Conservation (phyloP, 2,113 vertebrate species). For the Otolemur garnettii region DNA sequence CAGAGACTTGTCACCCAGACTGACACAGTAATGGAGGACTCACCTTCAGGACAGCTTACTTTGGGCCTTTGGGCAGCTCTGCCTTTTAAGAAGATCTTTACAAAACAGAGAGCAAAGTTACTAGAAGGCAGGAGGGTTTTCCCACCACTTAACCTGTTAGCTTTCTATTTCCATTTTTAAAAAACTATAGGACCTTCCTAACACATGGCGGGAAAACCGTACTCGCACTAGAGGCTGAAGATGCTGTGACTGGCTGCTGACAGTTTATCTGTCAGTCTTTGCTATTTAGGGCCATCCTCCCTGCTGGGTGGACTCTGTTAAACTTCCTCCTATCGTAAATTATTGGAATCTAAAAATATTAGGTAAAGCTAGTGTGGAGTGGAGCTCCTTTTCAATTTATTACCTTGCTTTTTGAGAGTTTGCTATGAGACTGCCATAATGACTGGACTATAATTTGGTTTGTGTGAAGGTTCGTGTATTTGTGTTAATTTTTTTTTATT, state of each 20-base stretch:
- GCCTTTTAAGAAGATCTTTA: not conserved
- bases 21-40: not conserved
- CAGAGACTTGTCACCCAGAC: not conserved
- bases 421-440: not conserved
- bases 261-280: not conserved
- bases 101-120: not conserved
- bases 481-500: conserved; percentile 1
- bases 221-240: not conserved
- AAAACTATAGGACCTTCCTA: not conserved
- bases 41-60: not conserved
- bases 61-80: not conserved
- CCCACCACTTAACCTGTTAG: not conserved
- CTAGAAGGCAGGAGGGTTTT: not conserved
- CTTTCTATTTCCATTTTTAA: not conserved
- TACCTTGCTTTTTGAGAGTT: conserved; percentile 10
- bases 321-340: not conserved
- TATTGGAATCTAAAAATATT: not conserved
- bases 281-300: not conserved
- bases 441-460: not conserved
- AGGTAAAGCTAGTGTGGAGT: not conserved
- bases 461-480: not conserved
- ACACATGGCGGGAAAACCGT: not conserved
- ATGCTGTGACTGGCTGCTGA: not conserved
- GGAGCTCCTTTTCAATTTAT: not conserved
- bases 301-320: not conserved